Percentiles rank a stretch among this genome's conserved stretches.
These are phyloP conservation scores for Ibycter americanus DNA, from an alignment of 2,797 vertebrate genomes.

Conservation along the genomic window DNA sequence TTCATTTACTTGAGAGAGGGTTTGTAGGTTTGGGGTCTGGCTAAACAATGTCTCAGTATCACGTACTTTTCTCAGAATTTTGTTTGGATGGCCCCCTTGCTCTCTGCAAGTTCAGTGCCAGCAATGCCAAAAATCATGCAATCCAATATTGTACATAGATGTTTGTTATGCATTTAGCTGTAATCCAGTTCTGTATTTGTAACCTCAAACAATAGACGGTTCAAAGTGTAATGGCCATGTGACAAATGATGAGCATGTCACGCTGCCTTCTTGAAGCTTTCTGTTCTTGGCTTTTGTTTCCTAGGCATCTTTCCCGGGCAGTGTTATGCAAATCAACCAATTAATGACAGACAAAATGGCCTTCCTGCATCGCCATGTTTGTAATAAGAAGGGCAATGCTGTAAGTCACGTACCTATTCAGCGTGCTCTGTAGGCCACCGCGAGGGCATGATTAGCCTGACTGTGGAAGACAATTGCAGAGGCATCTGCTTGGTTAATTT, in stretches of 20 bases:
- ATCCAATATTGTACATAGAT: neutral
- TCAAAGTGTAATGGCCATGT: constrained; percentile 57
- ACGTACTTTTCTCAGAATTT: neutral
- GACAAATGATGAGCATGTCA: constrained; percentile 64
- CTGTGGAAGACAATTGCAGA: constrained; percentile 88
- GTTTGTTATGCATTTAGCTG: constrained; percentile 43
- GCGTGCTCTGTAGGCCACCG: constrained; percentile 75
- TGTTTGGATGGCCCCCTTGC: neutral
- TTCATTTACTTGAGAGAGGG: neutral
- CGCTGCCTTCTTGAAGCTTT: constrained; percentile 44
- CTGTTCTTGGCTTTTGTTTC: constrained; percentile 64
- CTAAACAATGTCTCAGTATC: neutral
- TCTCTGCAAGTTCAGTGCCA: neutral
- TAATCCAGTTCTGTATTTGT: constrained; percentile 26
- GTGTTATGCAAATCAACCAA: constrained; percentile 79
- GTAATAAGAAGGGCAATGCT: constrained; percentile 77
- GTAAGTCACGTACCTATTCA: constrained; percentile 80
- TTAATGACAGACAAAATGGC: constrained; percentile 79
- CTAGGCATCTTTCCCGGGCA: constrained; percentile 59
- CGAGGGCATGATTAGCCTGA: constrained; percentile 83
- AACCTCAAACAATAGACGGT: constrained; percentile 22
- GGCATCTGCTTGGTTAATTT: constrained; percentile 92
- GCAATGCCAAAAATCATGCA: neutral
- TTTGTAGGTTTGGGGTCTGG: neutral
- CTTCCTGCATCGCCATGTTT: constrained; percentile 71